Conservation (phyloP, 2,888 invertebrate species). For the Pseudococcus jackbeardsleyi region DNA sequence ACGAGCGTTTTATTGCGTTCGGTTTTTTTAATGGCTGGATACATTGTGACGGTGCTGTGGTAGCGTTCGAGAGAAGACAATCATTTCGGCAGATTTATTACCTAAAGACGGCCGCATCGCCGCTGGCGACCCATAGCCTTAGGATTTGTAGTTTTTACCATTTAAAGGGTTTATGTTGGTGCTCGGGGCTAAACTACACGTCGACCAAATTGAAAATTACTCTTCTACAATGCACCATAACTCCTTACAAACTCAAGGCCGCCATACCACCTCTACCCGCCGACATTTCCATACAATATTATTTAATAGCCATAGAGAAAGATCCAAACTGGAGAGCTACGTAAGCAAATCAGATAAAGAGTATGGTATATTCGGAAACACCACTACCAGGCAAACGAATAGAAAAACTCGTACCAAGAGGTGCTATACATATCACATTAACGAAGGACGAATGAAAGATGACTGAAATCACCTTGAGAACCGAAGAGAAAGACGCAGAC, state of each 20-base stretch:
- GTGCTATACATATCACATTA: background rate
- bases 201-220: background rate
- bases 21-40: conserved; percentile 27
- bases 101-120: conserved; percentile 3
- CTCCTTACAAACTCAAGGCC: background rate
- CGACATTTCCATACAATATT: background rate
- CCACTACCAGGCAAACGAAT: background rate
- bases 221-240: background rate
- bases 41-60: conserved; percentile 17
- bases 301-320: background rate
- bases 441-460: conserved; percentile 22
- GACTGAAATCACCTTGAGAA: conserved; percentile 8
- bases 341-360: background rate
- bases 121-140: conserved; percentile 6
- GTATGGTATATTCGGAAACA: background rate
- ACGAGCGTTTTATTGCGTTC: conserved; percentile 36
- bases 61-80: conserved; percentile 22
- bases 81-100: conserved; percentile 22
- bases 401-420: background rate
- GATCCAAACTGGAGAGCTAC: background rate
- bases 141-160: background rate
- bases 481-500: background rate
- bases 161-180: background rate
- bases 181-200: background rate
- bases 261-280: background rate